Base-by-base conservation (phyloP, 2,113 vertebrate species). In the Cryptotis parvus region DNA sequence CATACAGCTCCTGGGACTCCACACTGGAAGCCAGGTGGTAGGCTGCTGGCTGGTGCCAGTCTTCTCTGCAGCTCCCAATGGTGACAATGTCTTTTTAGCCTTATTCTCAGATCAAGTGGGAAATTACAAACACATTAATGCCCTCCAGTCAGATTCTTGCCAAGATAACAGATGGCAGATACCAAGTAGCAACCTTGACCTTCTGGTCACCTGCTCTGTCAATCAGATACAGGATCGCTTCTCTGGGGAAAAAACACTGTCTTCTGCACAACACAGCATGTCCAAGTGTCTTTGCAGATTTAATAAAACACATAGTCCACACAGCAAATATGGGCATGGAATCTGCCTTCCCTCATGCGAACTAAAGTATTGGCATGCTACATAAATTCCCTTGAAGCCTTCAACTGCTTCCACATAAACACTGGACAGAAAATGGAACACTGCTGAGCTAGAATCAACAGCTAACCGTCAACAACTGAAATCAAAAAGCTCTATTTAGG, bases 161-260 rank as follows among this genome's bases (percentile, higher is more conserved):
- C 94, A 93, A 96, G 89, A 68, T 16, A 97, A 95, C 80, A 97
- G 96, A 96, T 87, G 97, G 78, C 39, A 37, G 29, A 94, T 96
- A 96, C 95, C 93, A 96, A 95, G 70, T 79, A 94, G 83, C 77
- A 96, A 95, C 93, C 72, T 95, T 97, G 95, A 96, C 96, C 96
- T 97, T 94, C 55, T 2, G 75, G 92, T 93, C 94, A 93, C 93
- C 94, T 84, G 55, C 11, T 33, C 89, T 90, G 76, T 91, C 94
- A 95, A 84, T 95, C 92, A 95, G 82, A 94, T 83, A 82, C 73
- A 66, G 58, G 89, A 90, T 93, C 91, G 92, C 92, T 85, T 91
- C 93, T 92, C 95, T 74, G 24, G 96, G 84, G 92, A 94, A 95
- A 94, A 95, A 92, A 88, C 37, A 69, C 29, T 94, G 45, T 95